Percentiles rank a stretch among this genome's conserved stretches.
phyloP scores from a whole-genome alignment of 2,797 vertebrate species.

The Lindbergichthys nudifrons region DNA sequence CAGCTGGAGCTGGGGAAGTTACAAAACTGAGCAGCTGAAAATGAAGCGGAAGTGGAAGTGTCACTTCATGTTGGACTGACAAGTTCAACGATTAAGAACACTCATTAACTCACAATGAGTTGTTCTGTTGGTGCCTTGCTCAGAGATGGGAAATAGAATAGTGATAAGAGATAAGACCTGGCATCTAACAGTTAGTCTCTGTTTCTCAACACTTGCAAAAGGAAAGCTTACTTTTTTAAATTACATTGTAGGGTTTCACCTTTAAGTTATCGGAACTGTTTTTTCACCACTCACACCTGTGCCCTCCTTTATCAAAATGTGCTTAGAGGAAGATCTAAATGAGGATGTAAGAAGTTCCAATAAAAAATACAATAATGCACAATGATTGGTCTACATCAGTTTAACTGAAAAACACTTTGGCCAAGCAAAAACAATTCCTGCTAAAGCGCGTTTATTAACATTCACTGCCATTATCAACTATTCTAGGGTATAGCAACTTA shows the following conservation, averaged over 20 bases:
- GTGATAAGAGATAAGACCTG: slow-evolving; percentile 10
- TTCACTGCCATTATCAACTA: neutral
- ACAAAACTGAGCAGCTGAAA: slow-evolving; percentile 16
- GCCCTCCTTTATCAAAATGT: slow-evolving; percentile 1
- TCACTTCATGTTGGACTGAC: slow-evolving; percentile 3
- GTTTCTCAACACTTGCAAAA: neutral
- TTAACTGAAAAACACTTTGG: neutral
- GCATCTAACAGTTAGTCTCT: slow-evolving; percentile 5
- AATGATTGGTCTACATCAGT: neutral
- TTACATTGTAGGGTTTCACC: slow-evolving; percentile 3
- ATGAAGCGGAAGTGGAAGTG: neutral
- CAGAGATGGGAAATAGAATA: slow-evolving; percentile 1
- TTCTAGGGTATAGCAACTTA: neutral
- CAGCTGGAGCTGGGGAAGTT: slow-evolving; percentile 6
- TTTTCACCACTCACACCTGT: neutral
- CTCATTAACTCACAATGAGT: slow-evolving; percentile 2
- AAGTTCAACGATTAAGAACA: slow-evolving; percentile 2
- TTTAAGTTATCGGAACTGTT: slow-evolving; percentile 4
- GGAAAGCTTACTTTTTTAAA: too few species aligned
- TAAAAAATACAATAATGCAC: neutral
- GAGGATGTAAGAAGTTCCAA: neutral
- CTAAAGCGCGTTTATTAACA: neutral
- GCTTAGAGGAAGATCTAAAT: neutral
- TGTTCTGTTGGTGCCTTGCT: slow-evolving; percentile 9
- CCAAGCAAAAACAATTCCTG: neutral